Conservation (phyloP, 1,140 invertebrate species). For the Apis florea region DNA sequence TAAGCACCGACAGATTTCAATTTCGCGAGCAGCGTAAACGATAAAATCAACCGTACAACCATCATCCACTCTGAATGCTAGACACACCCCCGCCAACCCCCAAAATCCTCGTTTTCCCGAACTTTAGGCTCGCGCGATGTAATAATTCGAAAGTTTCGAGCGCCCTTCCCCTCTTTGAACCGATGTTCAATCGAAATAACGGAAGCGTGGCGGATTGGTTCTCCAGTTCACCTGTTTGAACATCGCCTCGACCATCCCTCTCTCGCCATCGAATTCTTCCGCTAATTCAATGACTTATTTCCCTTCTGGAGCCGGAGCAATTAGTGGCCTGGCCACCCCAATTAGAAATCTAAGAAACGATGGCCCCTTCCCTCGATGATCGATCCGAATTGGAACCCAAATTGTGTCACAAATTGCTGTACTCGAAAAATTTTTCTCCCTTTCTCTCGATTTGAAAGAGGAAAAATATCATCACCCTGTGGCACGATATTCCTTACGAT, state of each 20-base stretch:
- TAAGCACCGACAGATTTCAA: slow-evolving; percentile 8
- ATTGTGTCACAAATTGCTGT: too few relatives aligned
- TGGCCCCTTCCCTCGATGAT: slow-evolving; percentile 12
- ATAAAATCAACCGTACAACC: slow-evolving; percentile 16
- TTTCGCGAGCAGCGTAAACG: not conserved
- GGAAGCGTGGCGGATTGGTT: not conserved
- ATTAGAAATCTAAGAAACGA: slow-evolving; percentile 30
- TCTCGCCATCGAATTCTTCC: slow-evolving; percentile 20
- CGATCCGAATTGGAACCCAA: too few relatives aligned
- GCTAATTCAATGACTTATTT: slow-evolving; percentile 47
- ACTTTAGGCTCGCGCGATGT: not conserved
- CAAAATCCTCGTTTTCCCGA: not conserved
- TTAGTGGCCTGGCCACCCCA: slow-evolving; percentile 29
- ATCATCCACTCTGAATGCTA: not conserved
- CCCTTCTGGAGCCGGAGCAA: slow-evolving; percentile 28
- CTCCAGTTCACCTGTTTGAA: not conserved
- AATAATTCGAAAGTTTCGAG: slow-evolving; percentile 29
- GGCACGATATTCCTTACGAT: too few relatives aligned
- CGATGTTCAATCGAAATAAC: not conserved
- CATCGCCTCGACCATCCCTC: not conserved
- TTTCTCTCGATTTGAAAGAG: too few relatives aligned
- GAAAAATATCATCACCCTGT: too few relatives aligned
- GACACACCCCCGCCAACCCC: not conserved
- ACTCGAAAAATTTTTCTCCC: too few relatives aligned
- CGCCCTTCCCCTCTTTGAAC: not conserved